Evolutionary conservation across 2,888 invertebrate genomes (phyloP), one percentile per base, ranked within the genome.

Genomic region (Eupithecia vulgata): DNA sequence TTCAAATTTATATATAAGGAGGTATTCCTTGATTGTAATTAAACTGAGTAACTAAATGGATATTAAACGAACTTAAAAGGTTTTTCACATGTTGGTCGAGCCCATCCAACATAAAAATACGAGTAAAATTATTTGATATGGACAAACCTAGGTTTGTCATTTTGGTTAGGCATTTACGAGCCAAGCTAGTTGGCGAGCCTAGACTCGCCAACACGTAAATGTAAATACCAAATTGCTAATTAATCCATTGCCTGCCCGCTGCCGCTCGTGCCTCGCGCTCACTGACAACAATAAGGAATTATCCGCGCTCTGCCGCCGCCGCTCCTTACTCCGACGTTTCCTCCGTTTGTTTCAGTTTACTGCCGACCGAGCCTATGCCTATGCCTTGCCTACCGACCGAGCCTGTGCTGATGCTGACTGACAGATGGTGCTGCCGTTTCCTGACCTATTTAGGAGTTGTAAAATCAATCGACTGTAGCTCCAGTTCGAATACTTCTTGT

Each of bases 281-380:
- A n/a, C 13, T 30, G 52, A 30, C 78, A 88, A 92, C 93, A 92
- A 93, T 90, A 87, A 87, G 85, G 84, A 85, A 90, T 91, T 89
- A 87, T 88, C 74, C 81, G 78, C 88, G 92, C 82, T 88, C 81
- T 83, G 87, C 68, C 84, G 83, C 76, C 79, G 85, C 87, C 91
- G 77, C 79, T 84, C 93, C 93, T 90, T 52, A 88, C 90, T n/a
- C 89, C 89, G 68, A 71, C 72, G 61, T 70, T 76, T 78, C 80
- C 80, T 80, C 64, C 73, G 74, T 78, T 72, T 77, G 74, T 78
- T 69, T 42, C 67, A 73, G 74, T 77, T 77, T 76, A 79, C 42
- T 35, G 35, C 34, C 35, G 62, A n/a, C 35, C 62, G 48, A 52
- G 48, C 48, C 48, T 48, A 7, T n/a, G 42, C 42, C 37, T 37